Percentiles rank a stretch among this genome's conserved stretches.
These are phyloP conservation scores for Porites australiensis DNA, from an alignment of 64 coral and sea anemone species.

Conservation along the genomic window DNA sequence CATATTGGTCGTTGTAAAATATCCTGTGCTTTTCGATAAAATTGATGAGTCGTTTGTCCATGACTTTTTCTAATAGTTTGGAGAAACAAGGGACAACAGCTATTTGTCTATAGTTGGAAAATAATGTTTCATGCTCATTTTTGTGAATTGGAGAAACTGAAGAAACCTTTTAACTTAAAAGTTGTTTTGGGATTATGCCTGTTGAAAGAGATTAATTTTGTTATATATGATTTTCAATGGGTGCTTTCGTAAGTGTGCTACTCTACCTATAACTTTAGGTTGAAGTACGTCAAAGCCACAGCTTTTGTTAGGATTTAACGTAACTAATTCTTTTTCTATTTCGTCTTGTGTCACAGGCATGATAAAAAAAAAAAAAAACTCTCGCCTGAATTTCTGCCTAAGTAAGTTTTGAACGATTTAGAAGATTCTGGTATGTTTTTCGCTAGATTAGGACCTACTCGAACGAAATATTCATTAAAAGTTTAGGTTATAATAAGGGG, in stretches of 20 bases:
- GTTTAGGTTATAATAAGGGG: too few relatives aligned
- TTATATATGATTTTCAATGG: not conserved
- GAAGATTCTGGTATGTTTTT: too few relatives aligned
- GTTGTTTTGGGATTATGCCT: not conserved
- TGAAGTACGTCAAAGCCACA: too few relatives aligned
- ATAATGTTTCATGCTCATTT: not conserved
- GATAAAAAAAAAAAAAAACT: too few relatives aligned
- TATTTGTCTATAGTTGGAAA: slow-evolving; percentile 13
- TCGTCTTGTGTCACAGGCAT: too few relatives aligned
- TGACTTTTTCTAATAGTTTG: slow-evolving; percentile 6
- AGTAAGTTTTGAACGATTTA: too few relatives aligned
- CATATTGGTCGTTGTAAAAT: slow-evolving; percentile 6
- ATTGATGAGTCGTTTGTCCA: not conserved
- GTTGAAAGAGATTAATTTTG: not conserved
- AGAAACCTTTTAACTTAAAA: not conserved
- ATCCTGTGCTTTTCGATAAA: not conserved
- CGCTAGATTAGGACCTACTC: too few relatives aligned
- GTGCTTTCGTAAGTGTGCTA: not conserved
- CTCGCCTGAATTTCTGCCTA: too few relatives aligned
- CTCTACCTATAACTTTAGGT: too few relatives aligned
- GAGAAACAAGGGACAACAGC: not conserved
- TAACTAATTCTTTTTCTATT: too few relatives aligned
- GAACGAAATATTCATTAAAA: too few relatives aligned
- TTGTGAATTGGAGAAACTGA: not conserved
- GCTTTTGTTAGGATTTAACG: too few relatives aligned